Evolutionary conservation across 2,888 invertebrate species (phyloP).

Genomic region (Drosophila conformis): DNA sequence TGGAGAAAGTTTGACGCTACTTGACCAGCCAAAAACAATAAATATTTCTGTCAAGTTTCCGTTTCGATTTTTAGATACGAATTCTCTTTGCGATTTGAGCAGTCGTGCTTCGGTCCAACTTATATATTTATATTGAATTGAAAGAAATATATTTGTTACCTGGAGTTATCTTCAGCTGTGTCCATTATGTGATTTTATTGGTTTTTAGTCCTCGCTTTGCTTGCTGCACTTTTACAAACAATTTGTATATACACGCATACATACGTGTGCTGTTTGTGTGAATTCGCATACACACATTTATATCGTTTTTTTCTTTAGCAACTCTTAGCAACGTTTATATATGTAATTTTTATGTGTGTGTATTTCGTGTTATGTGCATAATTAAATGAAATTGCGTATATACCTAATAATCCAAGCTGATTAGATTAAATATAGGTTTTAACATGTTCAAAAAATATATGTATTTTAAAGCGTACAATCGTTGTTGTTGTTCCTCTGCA

Average conservation of each 20-base stretch:
- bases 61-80: not conserved
- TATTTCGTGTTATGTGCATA: not conserved
- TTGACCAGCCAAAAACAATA: not conserved
- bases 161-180: conserved; percentile 23
- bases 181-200: conserved; percentile 32
- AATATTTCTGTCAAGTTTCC: not conserved
- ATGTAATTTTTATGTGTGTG: not conserved
- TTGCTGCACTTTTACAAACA: conserved; percentile 16
- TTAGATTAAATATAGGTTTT: not conserved
- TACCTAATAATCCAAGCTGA: not conserved
- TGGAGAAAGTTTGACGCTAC: not conserved
- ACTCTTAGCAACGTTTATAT: conserved; percentile 3
- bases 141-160: conserved; percentile 19
- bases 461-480: conserved; percentile 15
- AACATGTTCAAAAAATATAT: conserved; percentile 1
- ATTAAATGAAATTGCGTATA: not conserved
- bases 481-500: conserved; percentile 3
- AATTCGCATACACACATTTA: conserved; percentile 16
- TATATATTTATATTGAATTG: not conserved
- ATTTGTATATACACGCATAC: not conserved
- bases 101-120: not conserved
- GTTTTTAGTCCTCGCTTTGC: conserved; percentile 3
- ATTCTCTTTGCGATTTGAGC: not conserved
- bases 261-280: not conserved
- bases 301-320: conserved; percentile 6